Conservation (phyloP, 2,888 invertebrate genomes). For the Himalopsyche japonica region DNA sequence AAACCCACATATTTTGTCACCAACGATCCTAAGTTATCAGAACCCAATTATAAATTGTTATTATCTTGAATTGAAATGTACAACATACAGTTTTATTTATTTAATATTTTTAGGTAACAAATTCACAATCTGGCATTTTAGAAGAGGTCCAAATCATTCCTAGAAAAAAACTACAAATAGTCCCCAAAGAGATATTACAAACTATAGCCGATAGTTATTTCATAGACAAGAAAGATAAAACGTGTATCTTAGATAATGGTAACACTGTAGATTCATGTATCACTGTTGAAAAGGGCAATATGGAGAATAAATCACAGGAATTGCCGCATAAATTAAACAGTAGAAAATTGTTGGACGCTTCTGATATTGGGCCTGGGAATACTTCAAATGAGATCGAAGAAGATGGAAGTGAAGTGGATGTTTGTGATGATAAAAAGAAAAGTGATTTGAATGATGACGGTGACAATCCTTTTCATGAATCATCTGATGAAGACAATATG, state of each 20-base stretch:
- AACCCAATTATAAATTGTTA: too few species aligned
- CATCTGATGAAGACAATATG: not conserved
- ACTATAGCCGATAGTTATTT: slow-evolving; percentile 26
- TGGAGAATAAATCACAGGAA: not conserved
- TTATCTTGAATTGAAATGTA: too few species aligned
- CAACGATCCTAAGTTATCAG: too few species aligned
- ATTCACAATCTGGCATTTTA: slow-evolving; percentile 32
- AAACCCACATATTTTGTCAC: too few species aligned
- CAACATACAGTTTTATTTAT: not conserved
- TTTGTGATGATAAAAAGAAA: not conserved
- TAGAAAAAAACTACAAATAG: slow-evolving; percentile 31
- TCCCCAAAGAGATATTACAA: slow-evolving; percentile 31
- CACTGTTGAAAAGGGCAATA: not conserved
- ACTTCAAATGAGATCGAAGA: not conserved
- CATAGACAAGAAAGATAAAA: not conserved
- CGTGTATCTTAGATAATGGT: not conserved
- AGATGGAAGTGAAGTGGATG: not conserved
- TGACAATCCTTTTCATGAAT: not conserved
- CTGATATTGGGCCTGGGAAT: not conserved
- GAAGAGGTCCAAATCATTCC: slow-evolving; percentile 37
- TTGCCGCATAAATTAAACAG: not conserved
- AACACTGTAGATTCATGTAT: not conserved
- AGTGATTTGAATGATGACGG: not conserved
- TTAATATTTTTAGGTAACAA: slow-evolving; percentile 28
- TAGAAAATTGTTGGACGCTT: not conserved